Evolutionary conservation across 1,140 invertebrate genomes (phyloP), one percentile per base, ranked within the genome.

Genomic region (Carcinoscorpius rotundicauda): DNA sequence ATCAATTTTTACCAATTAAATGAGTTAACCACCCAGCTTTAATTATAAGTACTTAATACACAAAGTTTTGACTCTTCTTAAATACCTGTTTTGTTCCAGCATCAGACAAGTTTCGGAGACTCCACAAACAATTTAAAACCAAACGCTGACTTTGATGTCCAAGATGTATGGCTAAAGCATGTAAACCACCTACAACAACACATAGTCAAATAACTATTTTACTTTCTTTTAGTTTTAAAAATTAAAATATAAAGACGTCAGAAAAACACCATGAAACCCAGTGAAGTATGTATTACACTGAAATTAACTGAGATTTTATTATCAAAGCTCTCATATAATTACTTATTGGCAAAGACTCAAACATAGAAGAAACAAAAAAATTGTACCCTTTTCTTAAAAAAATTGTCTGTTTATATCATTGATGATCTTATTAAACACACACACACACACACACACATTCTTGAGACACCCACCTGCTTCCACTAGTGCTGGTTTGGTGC

Each of bases 111-210:
- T 98, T 98, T 72, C 95, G 83, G 67, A 98, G 78, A 6, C 94
- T 97, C 93, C 93, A 97, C 50, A 98, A 82, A 76, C 93, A 97
- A 78, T 97, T 97, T 76, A 97, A 92, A 48, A 97, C 91, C 4
- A 97, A 81, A 69, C 95, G 84, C 63, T 90, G 87, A 72, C 91
- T 94, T 58, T 89, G 87, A 77, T 97, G 93, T 49, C 87, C 87
- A 52, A 97, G 81, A 76, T 97, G 91, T 86, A 94, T 94, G 4
- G 92, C 89, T 59, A 97, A 77, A n/a, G 92, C 93, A 76, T 94
- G 91, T 91, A 97, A 94, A 29, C 93, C 93, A 65, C 93, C 77
- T 77, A 66, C n/a, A 71, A 61, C 68, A 6, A 58, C 64, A 63
- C 50, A 50, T 9, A 2, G 29, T 29, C 29, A 29, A 5, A 63